These are phyloP conservation scores for Oophaga sylvatica DNA, from an alignment of 2,797 vertebrate species.

Conservation along the genomic window DNA sequence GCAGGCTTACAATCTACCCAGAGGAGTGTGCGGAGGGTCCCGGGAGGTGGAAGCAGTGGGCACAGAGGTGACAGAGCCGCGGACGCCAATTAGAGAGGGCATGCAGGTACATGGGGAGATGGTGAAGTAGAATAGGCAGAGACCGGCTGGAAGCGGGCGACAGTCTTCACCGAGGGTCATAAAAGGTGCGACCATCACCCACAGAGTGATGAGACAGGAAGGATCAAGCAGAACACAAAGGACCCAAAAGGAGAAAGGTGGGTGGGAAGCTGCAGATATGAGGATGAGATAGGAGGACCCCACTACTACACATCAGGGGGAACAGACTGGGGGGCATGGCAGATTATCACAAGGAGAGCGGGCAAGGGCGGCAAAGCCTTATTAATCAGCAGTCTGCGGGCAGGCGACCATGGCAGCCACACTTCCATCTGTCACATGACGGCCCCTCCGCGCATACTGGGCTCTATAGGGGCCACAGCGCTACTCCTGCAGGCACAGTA, in stretches of 20 bases:
- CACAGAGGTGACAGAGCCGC: neutral
- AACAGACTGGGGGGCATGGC: neutral
- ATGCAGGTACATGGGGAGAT: neutral
- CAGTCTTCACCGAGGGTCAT: neutral
- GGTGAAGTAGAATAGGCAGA: neutral
- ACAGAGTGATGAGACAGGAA: neutral
- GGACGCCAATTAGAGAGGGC: neutral
- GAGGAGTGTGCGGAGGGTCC: neutral
- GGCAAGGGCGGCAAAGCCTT: slow-evolving; percentile 4
- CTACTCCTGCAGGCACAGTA: neutral
- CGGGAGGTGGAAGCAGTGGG: neutral
- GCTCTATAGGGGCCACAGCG: neutral
- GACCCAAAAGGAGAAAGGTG: neutral
- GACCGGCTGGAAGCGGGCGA: neutral
- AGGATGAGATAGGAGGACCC: neutral
- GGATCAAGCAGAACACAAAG: slow-evolving; percentile 33
- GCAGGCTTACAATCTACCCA: neutral
- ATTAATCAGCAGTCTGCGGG: neutral
- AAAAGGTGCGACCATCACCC: neutral
- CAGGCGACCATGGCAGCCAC: neutral
- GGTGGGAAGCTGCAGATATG: slow-evolving; percentile 21
- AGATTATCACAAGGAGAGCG: neutral
- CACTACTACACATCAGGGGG: neutral
- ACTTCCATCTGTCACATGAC: slow-evolving; percentile 47
- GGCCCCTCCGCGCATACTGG: neutral